Evolutionary conservation across 2,113 vertebrate species (phyloP).

Genomic region (Morone saxatilis): DNA sequence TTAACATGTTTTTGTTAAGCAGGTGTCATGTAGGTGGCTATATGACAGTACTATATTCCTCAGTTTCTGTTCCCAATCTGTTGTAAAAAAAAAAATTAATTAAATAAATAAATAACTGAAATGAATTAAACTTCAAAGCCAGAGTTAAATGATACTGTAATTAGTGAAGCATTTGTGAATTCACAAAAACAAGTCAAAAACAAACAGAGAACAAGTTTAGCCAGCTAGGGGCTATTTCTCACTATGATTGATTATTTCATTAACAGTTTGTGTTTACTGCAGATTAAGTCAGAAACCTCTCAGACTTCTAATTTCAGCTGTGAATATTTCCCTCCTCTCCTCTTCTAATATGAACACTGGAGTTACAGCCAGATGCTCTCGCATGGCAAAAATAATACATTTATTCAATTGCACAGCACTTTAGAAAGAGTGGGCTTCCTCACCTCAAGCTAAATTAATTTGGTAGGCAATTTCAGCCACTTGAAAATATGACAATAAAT

Average conservation of each 20-base stretch:
- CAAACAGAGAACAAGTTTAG: conserved; percentile 21
- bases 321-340: background rate
- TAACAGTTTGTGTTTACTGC: conserved; percentile 36
- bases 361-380: conserved; percentile 2
- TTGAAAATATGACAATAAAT: conserved; percentile 6
- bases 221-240: conserved; percentile 22
- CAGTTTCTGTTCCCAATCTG: background rate
- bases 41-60: background rate
- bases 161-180: conserved; percentile 22
- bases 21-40: background rate
- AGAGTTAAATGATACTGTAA: conserved; percentile 14
- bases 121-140: background rate
- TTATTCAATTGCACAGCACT: background rate
- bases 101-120: background rate
- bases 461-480: background rate
- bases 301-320: conserved; percentile 31
- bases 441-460: conserved; percentile 1
- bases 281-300: conserved; percentile 26
- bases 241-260: conserved; percentile 65
- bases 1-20: background rate
- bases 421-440: no score
- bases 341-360: background rate
- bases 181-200: conserved; percentile 31
- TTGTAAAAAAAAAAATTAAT: background rate
- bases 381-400: background rate